A percentile compares a stretch with the other conserved stretches of the same genome.
phyloP scores from a whole-genome alignment of 2,113 vertebrate genomes.

The Lontra canadensis region DNA sequence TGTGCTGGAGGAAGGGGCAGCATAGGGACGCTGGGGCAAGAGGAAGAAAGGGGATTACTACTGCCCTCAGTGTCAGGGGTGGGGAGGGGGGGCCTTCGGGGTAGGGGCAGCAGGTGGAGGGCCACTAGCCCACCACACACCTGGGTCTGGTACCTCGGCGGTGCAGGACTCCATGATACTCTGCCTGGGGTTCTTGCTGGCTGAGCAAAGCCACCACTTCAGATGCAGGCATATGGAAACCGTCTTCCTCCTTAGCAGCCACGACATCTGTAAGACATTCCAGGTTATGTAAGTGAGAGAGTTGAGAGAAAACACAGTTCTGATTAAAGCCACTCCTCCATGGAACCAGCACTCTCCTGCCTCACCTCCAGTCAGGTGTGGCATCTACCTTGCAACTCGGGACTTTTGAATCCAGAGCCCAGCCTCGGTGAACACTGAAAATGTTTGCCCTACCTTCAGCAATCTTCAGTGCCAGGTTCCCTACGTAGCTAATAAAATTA shows the following conservation, averaged over 20 bases:
- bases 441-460: background rate
- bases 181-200: background rate
- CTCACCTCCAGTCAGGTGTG: background rate
- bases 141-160: background rate
- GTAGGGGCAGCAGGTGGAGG: no score
- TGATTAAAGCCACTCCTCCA: background rate
- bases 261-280: background rate
- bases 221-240: background rate
- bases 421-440: background rate
- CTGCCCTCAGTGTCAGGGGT: rapidly evolving
- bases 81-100: background rate
- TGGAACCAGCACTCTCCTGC: no score
- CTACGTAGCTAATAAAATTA: background rate
- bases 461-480: background rate
- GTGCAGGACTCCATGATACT: background rate
- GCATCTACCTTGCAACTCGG: rapidly evolving
- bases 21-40: no score
- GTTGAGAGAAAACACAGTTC: background rate
- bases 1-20: background rate
- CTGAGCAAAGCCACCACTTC: background rate
- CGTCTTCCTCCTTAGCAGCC: background rate
- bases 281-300: background rate
- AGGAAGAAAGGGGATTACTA: background rate
- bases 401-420: background rate
- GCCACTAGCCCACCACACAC: no score